phyloP scores from a whole-genome alignment of 2,113 vertebrate genomes.

The Montifringilla adamsi region DNA sequence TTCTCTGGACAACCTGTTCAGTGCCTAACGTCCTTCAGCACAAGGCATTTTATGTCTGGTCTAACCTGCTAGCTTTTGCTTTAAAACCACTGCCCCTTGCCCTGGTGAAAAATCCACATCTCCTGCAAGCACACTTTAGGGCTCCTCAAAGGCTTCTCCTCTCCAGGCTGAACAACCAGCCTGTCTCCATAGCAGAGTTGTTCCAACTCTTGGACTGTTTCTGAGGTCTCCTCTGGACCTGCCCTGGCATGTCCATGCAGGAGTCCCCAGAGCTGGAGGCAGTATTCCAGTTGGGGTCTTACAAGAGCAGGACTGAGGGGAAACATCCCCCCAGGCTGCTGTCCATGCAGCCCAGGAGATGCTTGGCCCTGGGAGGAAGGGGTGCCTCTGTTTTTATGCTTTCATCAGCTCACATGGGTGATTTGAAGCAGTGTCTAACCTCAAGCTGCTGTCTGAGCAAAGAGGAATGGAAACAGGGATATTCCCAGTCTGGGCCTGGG shows the following conservation, averaged over 20 bases:
- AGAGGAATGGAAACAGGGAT: background rate
- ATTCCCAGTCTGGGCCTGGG: background rate
- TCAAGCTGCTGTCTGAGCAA: background rate
- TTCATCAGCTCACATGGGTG: background rate
- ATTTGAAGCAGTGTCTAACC: accelerated
- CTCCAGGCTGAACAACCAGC: background rate
- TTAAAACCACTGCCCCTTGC: background rate
- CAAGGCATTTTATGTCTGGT: background rate
- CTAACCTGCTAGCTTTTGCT: background rate
- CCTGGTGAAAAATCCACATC: background rate
- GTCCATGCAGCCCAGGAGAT: background rate
- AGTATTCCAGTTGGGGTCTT: background rate
- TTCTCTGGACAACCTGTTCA: background rate
- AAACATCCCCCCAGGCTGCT: background rate
- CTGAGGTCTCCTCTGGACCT: background rate
- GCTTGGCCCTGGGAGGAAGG: accelerated
- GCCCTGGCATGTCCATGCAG: background rate
- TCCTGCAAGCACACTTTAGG: background rate
- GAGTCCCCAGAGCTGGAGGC: background rate
- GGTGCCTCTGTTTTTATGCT: background rate
- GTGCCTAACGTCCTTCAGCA: background rate
- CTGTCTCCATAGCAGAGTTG: background rate
- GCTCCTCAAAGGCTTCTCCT: background rate
- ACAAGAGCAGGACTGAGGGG: background rate
- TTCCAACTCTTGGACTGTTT: background rate